A percentile compares a stretch with the other conserved stretches of the same genome.
Conservation (phyloP, 1,140 invertebrate species). For the Oryzaephilus surinamensis region DNA sequence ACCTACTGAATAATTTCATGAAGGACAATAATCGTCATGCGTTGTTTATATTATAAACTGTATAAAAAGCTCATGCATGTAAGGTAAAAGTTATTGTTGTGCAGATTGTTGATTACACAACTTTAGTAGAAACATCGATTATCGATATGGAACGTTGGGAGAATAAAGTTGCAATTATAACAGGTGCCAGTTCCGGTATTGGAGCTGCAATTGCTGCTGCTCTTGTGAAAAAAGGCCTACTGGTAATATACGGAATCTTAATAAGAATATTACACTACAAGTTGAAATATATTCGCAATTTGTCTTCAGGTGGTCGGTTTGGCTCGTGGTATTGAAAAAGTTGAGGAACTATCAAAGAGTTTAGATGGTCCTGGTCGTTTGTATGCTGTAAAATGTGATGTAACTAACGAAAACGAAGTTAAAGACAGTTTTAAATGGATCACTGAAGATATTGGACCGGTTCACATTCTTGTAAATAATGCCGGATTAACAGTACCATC, state of each 20-base stretch:
- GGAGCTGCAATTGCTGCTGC: neutral
- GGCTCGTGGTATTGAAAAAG: slow-evolving; percentile 9
- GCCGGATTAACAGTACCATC: slow-evolving; percentile 41
- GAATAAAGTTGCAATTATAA: neutral
- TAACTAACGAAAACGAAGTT: slow-evolving; percentile 53
- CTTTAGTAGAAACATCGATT: too few relatives aligned
- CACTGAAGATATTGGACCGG: slow-evolving; percentile 45
- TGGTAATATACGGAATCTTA: too few relatives aligned
- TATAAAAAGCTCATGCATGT: too few relatives aligned
- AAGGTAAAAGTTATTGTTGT: too few relatives aligned
- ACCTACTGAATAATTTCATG: too few relatives aligned
- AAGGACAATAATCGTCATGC: too few relatives aligned
- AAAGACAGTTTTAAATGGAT: slow-evolving; percentile 52
- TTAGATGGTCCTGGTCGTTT: slow-evolving; percentile 30
- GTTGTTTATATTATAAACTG: too few relatives aligned
- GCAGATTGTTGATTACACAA: too few relatives aligned
- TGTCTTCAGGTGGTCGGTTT: slow-evolving; percentile 16
- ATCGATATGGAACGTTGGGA: neutral
- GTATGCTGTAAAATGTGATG: slow-evolving; percentile 48
- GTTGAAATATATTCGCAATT: too few relatives aligned
- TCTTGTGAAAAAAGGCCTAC: neutral
- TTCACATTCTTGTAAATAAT: slow-evolving; percentile 64
- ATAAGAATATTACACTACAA: too few relatives aligned
- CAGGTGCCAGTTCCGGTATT: neutral
- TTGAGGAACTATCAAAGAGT: slow-evolving; percentile 3